Percentiles rank a stretch among this genome's conserved stretches.
Conservation (phyloP, 2,888 invertebrate genomes). For the Cynaeus angustus region DNA sequence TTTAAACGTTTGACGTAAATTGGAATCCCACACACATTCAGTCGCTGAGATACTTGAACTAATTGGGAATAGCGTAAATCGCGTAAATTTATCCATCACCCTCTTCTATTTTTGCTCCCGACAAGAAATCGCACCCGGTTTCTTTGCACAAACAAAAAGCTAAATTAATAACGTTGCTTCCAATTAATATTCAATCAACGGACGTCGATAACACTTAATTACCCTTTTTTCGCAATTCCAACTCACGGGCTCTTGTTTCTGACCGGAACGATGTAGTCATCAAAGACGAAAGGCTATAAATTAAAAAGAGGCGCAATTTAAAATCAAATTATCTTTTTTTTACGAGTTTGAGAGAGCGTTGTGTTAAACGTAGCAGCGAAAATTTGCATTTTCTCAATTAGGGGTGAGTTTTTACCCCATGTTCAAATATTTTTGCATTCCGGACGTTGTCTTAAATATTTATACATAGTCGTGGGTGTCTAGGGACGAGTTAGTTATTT, state of each 20-base stretch:
- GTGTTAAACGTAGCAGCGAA: slow-evolving; percentile 40
- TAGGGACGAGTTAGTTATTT: neutral
- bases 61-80: too few relatives aligned
- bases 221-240: slow-evolving; percentile 19
- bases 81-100: too few relatives aligned
- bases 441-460: neutral
- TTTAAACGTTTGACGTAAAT: too few relatives aligned
- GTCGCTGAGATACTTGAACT: too few relatives aligned
- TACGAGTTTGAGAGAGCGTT: slow-evolving; percentile 21
- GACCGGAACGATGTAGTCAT: slow-evolving; percentile 24
- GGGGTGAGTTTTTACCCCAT: slow-evolving; percentile 4
- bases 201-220: slow-evolving; percentile 37
- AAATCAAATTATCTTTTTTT: slow-evolving; percentile 47
- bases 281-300: slow-evolving; percentile 35
- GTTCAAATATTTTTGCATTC: neutral
- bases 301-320: slow-evolving; percentile 36
- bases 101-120: too few relatives aligned
- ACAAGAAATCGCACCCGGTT: neutral
- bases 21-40: too few relatives aligned
- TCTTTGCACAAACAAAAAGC: slow-evolving; percentile 12
- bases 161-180: slow-evolving; percentile 10
- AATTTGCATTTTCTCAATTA: slow-evolving; percentile 49
- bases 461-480: neutral
- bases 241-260: slow-evolving; percentile 20
- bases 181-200: slow-evolving; percentile 38